A percentile compares a stretch with the other conserved stretches of the same genome.
Evolutionary conservation across 2,113 vertebrate species (phyloP).

Genomic region (Grammomys surdaster): DNA sequence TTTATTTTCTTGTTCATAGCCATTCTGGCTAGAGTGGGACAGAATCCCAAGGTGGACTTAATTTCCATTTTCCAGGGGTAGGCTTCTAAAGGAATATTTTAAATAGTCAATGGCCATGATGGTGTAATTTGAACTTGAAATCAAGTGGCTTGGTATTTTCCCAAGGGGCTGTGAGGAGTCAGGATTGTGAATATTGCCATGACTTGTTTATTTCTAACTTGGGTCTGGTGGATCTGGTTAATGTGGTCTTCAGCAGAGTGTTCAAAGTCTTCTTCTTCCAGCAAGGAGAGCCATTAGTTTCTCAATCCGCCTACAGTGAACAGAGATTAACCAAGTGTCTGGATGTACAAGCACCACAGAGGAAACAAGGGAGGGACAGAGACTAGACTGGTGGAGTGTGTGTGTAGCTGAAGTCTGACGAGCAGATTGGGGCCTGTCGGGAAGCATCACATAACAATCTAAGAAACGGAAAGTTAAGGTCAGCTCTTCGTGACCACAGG

Average conservation of each 20-base stretch:
- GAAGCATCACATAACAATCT: background rate
- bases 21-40: background rate
- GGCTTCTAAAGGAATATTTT: constrained; percentile 6
- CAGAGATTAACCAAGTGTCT: background rate
- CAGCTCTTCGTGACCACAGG: background rate
- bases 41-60: background rate
- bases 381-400: background rate
- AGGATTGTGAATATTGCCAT: background rate
- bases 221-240: background rate
- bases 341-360: background rate
- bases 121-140: constrained; percentile 27
- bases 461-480: background rate
- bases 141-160: background rate
- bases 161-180: background rate
- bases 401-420: too few species aligned
- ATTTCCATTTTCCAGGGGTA: background rate
- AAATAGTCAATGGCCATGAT: background rate
- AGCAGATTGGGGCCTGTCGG: background rate
- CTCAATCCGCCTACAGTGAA: background rate
- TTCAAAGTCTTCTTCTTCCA: background rate
- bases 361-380: background rate
- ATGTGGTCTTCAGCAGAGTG: background rate
- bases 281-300: background rate
- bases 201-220: background rate
- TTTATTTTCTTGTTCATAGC: background rate